Base-by-base conservation (phyloP, 1,140 invertebrate species). In the Paraescarpia echinospica region DNA sequence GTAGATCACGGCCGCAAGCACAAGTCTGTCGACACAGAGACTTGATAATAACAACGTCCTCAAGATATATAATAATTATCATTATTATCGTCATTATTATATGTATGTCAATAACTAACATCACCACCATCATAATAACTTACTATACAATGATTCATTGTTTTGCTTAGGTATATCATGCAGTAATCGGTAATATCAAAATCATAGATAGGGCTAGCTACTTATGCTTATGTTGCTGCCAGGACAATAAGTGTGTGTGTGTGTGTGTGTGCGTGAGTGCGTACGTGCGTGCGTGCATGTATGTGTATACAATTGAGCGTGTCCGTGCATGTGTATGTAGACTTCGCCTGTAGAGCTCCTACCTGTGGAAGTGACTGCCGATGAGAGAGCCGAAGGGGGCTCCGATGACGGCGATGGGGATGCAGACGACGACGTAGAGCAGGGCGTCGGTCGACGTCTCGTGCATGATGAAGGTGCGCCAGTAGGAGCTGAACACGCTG, bases 391-490 rank as follows among this genome's bases (percentile, higher is more conserved):
- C 91, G 33, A 91, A 35, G 8, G 91, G 48, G 18, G 91, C 48
- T 18, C 34, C 41, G 48, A 91, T 91, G 91, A 48, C 41, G 88
- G 93, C 93, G 27, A 95, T 94, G 6, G 95, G 95, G 22, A 95
- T 92, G 33, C 94, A 93, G 59, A 95, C 94, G 88, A 95, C 94
- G 35, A 95, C 34, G 93, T 95, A 95, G 92, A 95, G 94, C 93
- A 93, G 95, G 2, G 94, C 94, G 88, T 94, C 34, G 41, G 93
- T 92, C 48, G 92, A 92, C 33, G 95, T 92, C 33, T 94, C 94
- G 18, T 93, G 92, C 94, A 95, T 95, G 88, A 95, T 95, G 34
- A 95, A 93, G 2, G 93, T 93, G 34, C 95, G 91, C 94, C 95
- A 95, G 92, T 95, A 95, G 92, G 94, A 93, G 9, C 94, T 95